Evolutionary conservation across 2,888 invertebrate genomes (phyloP).

Genomic region (Phyllotreta striolata): DNA sequence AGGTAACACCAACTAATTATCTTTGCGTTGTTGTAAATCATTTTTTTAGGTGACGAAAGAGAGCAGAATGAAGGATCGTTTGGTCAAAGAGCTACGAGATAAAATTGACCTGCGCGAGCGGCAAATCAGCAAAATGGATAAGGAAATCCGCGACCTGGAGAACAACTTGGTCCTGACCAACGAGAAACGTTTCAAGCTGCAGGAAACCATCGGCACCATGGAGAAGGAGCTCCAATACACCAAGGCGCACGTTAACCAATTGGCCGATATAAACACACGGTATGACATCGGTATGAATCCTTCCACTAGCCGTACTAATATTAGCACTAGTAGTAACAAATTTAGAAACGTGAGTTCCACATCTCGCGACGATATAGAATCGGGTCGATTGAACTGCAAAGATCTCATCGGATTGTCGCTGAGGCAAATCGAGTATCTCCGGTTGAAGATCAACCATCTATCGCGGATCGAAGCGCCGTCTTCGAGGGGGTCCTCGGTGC

Average conservation of each 20-base stretch:
- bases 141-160: conserved; percentile 53
- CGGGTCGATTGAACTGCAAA: conserved; percentile 36
- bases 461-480: conserved; percentile 39
- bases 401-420: conserved; percentile 49
- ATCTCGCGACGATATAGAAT: background rate
- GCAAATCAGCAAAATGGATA: conserved; percentile 51
- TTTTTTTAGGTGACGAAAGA: conserved; percentile 44
- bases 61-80: conserved; percentile 47
- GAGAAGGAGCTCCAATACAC: conserved; percentile 57
- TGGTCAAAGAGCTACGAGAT: conserved; percentile 53
- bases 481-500: background rate
- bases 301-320: conserved; percentile 31
- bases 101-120: conserved; percentile 50
- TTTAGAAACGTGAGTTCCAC: background rate
- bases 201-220: conserved; percentile 55
- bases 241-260: conserved; percentile 54
- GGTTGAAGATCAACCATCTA: conserved; percentile 46
- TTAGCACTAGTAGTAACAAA: conserved; percentile 7
- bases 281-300: conserved; percentile 49
- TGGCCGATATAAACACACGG: conserved; percentile 55
- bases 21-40: conserved; percentile 1
- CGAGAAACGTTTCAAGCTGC: conserved; percentile 56
- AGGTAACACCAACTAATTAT: conserved; percentile 46
- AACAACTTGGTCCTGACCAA: conserved; percentile 53
- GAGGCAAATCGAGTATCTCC: conserved; percentile 48